A percentile compares a stretch with the other conserved stretches of the same genome.
Evolutionary conservation across 2,797 vertebrate species (phyloP).

Genomic region (Pseudocheirus occidentalis): DNA sequence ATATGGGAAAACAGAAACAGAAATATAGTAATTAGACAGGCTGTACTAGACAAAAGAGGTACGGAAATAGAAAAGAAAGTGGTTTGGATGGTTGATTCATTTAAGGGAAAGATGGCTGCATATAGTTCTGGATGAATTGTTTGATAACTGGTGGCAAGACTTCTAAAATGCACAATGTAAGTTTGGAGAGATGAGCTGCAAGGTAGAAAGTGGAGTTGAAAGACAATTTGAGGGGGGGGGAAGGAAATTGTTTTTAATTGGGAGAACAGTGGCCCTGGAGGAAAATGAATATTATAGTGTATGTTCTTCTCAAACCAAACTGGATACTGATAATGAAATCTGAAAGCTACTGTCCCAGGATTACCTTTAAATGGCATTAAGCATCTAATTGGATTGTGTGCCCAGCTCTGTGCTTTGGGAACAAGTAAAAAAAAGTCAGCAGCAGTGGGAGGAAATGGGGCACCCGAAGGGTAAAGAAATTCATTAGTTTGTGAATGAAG

Average conservation of each 20-base stretch:
- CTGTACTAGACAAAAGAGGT: not conserved
- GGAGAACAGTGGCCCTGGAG: not conserved
- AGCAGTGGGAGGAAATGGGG: conserved; percentile 35
- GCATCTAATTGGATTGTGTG: conserved; percentile 16
- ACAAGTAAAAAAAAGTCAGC: conserved; percentile 42
- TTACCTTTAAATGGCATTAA: not conserved
- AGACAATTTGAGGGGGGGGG: not conserved
- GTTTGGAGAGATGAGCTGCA: not conserved
- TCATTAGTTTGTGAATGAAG: conserved; percentile 7
- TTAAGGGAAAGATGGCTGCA: not conserved
- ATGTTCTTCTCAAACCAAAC: conserved; percentile 31
- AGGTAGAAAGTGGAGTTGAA: not conserved
- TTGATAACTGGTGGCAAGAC: not conserved
- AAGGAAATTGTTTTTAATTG: not conserved
- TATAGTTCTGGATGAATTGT: not conserved
- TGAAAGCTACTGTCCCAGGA: not conserved
- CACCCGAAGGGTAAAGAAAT: not conserved
- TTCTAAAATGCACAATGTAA: not conserved
- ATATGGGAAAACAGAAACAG: not conserved
- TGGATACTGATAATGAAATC: not conserved
- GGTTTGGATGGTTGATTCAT: not conserved
- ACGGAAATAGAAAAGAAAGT: not conserved
- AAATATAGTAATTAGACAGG: not conserved
- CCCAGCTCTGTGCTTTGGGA: not conserved
- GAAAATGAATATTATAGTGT: conserved; percentile 5